Evolutionary conservation across 2,113 vertebrate species (phyloP).

Genomic region (Plectropomus leopardus): DNA sequence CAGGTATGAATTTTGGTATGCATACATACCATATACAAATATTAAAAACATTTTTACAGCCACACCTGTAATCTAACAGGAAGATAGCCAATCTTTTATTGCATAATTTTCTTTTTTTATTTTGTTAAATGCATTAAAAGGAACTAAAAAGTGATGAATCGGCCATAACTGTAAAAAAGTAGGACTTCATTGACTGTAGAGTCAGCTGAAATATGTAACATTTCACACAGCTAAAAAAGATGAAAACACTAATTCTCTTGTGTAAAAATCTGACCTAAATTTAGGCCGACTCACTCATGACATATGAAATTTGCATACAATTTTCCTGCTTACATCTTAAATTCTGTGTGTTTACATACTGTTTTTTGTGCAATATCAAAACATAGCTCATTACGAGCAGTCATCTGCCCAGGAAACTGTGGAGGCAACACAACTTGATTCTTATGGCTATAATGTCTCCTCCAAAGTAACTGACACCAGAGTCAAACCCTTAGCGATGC

Average conservation of each 20-base stretch:
- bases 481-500: constrained; percentile 4
- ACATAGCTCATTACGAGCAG: background rate
- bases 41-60: no score
- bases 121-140: no score
- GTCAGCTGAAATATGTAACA: constrained; percentile 28
- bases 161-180: background rate
- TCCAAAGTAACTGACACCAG: constrained; percentile 52
- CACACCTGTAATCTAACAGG: no score
- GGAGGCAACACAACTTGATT: background rate
- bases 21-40: no score
- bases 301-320: background rate
- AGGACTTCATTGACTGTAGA: background rate
- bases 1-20: no score
- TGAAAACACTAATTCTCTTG: background rate
- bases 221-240: constrained; percentile 13
- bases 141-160: background rate
- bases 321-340: constrained; percentile 3
- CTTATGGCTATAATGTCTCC: background rate
- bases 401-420: constrained; percentile 3
- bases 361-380: background rate
- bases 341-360: background rate
- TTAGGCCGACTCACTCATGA: background rate
- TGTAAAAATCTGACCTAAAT: constrained; percentile 6
- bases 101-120: no score
- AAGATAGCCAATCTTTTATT: no score